Conservation (phyloP, 2,797 vertebrate species). For the Crax fasciolata region DNA sequence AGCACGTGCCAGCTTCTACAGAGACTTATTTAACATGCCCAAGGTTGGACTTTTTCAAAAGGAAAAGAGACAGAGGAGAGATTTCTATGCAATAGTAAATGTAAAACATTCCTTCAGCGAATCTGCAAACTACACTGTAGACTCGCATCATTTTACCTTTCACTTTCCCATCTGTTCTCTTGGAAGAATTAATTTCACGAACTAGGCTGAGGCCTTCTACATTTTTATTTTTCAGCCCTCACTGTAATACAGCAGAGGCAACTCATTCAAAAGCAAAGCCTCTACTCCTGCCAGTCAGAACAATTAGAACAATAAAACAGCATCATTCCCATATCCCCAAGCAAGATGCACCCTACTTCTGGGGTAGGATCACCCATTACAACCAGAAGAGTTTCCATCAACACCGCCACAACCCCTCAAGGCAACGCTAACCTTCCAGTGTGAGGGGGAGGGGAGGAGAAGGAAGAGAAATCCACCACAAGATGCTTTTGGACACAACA, state of each 20-base stretch:
- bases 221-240: neutral
- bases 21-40: slow-evolving; percentile 23
- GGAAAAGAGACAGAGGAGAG: neutral
- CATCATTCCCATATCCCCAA: neutral
- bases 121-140: neutral
- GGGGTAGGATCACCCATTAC: neutral
- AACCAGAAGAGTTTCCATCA: neutral
- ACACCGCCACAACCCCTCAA: neutral
- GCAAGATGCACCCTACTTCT: neutral
- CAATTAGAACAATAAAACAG: neutral
- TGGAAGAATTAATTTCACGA: slow-evolving; percentile 16
- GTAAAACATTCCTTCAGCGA: neutral
- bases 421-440: neutral
- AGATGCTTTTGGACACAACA: neutral
- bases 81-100: slow-evolving; percentile 34
- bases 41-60: slow-evolving; percentile 61
- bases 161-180: neutral
- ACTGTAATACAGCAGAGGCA: neutral
- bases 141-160: slow-evolving; percentile 9
- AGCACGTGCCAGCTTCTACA: slow-evolving; percentile 16
- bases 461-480: neutral
- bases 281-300: neutral
- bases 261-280: neutral
- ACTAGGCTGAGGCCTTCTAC: neutral
- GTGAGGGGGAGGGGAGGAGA: neutral